Percentiles rank a stretch among this genome's conserved stretches.
Conservation (phyloP, 2,797 vertebrate genomes). For the Clarias pachynema region DNA sequence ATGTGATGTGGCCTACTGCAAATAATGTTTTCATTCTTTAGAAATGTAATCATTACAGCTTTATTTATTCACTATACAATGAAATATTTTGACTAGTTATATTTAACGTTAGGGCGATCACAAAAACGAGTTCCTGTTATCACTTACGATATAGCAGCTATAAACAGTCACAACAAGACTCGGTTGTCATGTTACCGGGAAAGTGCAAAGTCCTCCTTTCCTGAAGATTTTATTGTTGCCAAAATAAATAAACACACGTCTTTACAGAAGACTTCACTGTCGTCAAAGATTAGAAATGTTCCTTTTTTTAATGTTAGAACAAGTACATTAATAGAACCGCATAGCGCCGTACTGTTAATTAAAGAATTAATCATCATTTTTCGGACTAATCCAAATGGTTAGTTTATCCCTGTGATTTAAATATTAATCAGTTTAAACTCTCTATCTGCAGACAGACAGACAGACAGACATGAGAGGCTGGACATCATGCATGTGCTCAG, state of each 20-base stretch:
- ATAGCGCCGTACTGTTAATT: background rate
- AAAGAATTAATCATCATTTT: background rate
- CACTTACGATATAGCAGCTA: background rate
- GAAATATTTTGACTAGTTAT: background rate
- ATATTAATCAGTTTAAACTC: background rate
- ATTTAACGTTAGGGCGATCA: background rate
- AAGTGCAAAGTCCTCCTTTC: background rate
- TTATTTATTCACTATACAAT: background rate
- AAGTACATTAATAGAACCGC: too few species aligned
- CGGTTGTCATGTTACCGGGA: background rate
- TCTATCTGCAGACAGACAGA: background rate
- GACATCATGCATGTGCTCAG: background rate
- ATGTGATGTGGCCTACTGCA: background rate
- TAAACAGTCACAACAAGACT: background rate
- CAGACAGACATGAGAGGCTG: background rate
- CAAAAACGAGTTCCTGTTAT: constrained; percentile 1
- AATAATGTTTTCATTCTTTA: background rate
- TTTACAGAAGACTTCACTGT: background rate
- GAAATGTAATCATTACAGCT: background rate
- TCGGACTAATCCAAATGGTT: background rate
- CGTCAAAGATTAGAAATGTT: background rate
- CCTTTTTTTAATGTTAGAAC: background rate
- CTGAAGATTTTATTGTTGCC: background rate
- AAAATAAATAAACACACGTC: background rate
- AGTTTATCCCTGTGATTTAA: background rate